Evolutionary conservation across 1,140 invertebrate species (phyloP).

Genomic region (Eumaeus atala): DNA sequence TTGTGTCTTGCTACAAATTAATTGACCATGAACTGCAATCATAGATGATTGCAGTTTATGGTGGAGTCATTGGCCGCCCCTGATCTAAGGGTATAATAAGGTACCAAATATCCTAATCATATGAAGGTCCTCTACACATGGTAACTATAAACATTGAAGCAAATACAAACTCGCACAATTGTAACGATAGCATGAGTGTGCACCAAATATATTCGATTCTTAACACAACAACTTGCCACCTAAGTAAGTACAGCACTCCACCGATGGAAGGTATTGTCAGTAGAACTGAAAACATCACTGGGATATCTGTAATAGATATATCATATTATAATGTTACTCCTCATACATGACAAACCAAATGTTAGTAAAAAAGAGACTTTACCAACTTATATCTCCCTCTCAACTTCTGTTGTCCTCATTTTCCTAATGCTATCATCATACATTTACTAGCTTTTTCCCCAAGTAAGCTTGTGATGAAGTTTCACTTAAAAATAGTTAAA

Average conservation of each 20-base stretch:
- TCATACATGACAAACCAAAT: too few relatives aligned
- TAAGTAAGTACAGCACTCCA: conserved; percentile 86
- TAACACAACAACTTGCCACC: conserved; percentile 89
- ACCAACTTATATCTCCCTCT: too few relatives aligned
- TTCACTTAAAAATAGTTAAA: too few relatives aligned
- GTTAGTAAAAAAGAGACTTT: too few relatives aligned
- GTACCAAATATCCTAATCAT: conserved; percentile 59
- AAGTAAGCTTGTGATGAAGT: too few relatives aligned
- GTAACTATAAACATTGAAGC: conserved; percentile 84
- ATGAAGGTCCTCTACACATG: conserved; percentile 79
- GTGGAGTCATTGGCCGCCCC: background rate
- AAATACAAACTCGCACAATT: conserved; percentile 85
- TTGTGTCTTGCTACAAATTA: background rate
- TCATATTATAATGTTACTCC: background rate
- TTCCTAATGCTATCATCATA: too few relatives aligned
- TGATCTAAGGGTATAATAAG: conserved; percentile 5
- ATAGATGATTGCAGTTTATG: too few relatives aligned
- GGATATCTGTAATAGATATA: conserved; percentile 74
- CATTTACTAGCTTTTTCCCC: too few relatives aligned
- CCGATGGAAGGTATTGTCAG: conserved; percentile 87
- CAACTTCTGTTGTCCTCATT: too few relatives aligned
- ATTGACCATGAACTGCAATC: background rate
- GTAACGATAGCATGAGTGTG: conserved; percentile 85
- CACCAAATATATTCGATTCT: conserved; percentile 90
- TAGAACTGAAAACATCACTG: conserved; percentile 85